Conservation (phyloP, 1,140 invertebrate species). For the Aporrectodea caliginosa region DNA sequence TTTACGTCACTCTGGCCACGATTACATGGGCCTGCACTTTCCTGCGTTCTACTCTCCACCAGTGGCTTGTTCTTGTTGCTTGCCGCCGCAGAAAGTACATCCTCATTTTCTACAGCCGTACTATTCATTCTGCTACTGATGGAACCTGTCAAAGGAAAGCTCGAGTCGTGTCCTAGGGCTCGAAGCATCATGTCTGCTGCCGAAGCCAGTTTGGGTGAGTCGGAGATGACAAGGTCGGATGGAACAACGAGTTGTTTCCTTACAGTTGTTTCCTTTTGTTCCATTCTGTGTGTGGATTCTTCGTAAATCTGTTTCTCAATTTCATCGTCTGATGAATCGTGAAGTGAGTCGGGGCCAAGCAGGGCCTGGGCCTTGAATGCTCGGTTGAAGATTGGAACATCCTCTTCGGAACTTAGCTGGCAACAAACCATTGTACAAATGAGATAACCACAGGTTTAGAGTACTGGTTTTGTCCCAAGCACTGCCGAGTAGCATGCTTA, state of each 20-base stretch:
- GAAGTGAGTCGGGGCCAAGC: slow-evolving; percentile 43
- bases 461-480: too few species aligned
- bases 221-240: not conserved
- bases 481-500: too few species aligned
- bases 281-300: not conserved
- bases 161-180: not conserved
- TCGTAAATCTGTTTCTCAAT: slow-evolving; percentile 16
- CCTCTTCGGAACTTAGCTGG: slow-evolving; percentile 36
- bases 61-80: not conserved
- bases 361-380: slow-evolving; percentile 33
- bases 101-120: not conserved
- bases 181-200: not conserved
- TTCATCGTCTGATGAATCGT: slow-evolving; percentile 37
- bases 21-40: too few species aligned
- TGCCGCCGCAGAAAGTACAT: too few species aligned
- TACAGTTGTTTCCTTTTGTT: not conserved
- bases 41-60: too few species aligned
- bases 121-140: not conserved
- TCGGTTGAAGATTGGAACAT: slow-evolving; percentile 44
- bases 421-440: too few species aligned
- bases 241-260: not conserved
- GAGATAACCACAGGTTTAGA: too few species aligned
- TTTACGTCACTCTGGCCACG: not conserved
- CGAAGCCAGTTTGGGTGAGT: not conserved
- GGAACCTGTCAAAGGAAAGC: not conserved